Conservation (phyloP, 2,113 vertebrate genomes). For the Brachyhypopomus gauderio region DNA sequence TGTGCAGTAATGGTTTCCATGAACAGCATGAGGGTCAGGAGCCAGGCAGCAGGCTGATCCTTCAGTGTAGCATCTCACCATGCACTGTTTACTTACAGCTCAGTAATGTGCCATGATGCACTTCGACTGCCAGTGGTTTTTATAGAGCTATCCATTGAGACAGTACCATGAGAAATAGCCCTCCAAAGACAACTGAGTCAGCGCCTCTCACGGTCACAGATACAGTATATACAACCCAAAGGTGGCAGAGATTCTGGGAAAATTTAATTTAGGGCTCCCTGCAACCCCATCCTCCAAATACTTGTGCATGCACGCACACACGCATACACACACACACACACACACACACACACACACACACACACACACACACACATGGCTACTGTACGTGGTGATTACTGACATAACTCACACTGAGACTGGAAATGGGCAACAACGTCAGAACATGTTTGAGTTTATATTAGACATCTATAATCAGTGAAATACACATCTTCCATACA, state of each 20-base stretch:
- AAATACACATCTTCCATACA: not conserved
- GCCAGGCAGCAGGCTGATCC: conserved; percentile 6
- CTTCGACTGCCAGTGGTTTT: conserved; percentile 57
- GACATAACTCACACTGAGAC: not conserved
- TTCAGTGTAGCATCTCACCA: conserved; percentile 9
- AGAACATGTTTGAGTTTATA: not conserved
- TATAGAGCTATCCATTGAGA: conserved; percentile 53
- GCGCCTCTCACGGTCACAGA: conserved; percentile 51
- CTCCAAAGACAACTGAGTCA: conserved; percentile 64
- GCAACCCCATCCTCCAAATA: not conserved
- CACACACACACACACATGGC: not conserved
- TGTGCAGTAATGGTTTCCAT: not conserved
- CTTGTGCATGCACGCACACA: not conserved
- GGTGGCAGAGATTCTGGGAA: conserved; percentile 60
- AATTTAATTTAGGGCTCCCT: conserved; percentile 49
- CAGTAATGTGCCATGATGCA: conserved; percentile 31
- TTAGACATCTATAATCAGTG: not conserved
- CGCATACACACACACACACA: not conserved
- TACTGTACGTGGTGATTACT: not conserved
- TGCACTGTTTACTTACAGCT: conserved; percentile 10
- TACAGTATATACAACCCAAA: conserved; percentile 49
- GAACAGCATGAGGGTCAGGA: not conserved
- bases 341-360: conserved; percentile 1
- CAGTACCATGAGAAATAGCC: conserved; percentile 65
- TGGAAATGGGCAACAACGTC: not conserved